Conservation (phyloP, 2,113 vertebrate species). For the Myrmophylax atrothorax region DNA sequence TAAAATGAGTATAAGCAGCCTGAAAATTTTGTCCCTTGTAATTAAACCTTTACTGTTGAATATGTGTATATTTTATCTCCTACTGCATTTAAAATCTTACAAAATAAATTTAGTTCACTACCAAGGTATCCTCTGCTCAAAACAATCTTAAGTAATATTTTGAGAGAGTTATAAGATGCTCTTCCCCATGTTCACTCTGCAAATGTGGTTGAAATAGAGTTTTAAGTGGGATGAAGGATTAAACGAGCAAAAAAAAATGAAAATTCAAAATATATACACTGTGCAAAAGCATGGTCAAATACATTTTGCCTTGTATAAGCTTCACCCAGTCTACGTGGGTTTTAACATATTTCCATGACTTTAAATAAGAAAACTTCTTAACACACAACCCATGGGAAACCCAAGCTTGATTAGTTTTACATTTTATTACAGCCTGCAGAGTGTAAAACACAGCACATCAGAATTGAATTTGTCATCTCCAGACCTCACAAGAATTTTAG, state of each 20-base stretch:
- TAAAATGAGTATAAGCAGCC: background rate
- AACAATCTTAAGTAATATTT: background rate
- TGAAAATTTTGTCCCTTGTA: background rate
- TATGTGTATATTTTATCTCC: background rate
- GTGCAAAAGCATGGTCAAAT: slow-evolving; percentile 65
- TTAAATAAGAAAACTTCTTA: slow-evolving; percentile 82
- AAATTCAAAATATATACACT: slow-evolving; percentile 75
- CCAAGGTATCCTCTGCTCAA: background rate
- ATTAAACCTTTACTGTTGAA: background rate
- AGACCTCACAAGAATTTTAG: slow-evolving; percentile 87
- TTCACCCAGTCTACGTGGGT: slow-evolving; percentile 68
- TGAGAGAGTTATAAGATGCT: slow-evolving; percentile 20
- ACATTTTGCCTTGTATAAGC: slow-evolving; percentile 77
- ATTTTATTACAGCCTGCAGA: slow-evolving; percentile 82
- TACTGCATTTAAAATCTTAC: background rate
- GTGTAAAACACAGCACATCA: slow-evolving; percentile 85
- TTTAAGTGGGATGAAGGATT: slow-evolving; percentile 69
- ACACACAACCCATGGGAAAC: slow-evolving; percentile 79
- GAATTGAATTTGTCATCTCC: slow-evolving; percentile 89
- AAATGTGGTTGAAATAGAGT: slow-evolving; percentile 52
- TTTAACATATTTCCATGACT: slow-evolving; percentile 80
- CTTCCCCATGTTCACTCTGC: slow-evolving; percentile 7
- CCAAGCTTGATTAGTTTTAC: slow-evolving; percentile 84
- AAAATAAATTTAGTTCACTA: slow-evolving; percentile 22
- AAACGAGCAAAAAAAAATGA: slow-evolving; percentile 75